Conservation (phyloP, 1,140 invertebrate species). For the Diorhabda carinulata region DNA sequence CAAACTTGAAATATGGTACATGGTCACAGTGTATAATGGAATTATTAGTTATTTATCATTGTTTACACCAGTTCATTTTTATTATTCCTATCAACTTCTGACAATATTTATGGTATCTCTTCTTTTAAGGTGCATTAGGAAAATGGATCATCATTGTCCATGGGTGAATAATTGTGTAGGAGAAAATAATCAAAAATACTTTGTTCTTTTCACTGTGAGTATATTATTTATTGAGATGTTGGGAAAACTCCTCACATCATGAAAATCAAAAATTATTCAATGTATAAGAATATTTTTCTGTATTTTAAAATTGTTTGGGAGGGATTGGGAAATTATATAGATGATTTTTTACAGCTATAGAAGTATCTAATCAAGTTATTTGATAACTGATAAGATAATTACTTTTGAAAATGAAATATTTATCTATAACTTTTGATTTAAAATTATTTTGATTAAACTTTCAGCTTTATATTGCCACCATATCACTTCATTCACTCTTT, state of each 20-base stretch:
- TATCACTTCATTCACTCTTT: slow-evolving; percentile 91
- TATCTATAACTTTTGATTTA: too few relatives aligned
- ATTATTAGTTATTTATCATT: not conserved
- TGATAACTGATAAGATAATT: too few relatives aligned
- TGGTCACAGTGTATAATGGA: too few relatives aligned
- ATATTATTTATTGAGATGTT: not conserved
- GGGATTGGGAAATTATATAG: too few relatives aligned
- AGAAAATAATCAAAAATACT: slow-evolving; percentile 99
- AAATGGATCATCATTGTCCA: slow-evolving; percentile 99
- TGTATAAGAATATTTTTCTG: too few relatives aligned
- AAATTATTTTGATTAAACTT: slow-evolving; percentile 44
- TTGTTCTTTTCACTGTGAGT: slow-evolving; percentile 96
- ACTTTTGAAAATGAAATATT: too few relatives aligned
- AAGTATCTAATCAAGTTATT: not conserved
- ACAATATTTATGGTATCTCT: slow-evolving; percentile 1
- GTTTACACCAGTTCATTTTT: not conserved
- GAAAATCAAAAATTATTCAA: too few relatives aligned
- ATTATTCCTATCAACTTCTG: not conserved
- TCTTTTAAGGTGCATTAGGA: slow-evolving; percentile 76
- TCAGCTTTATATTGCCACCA: slow-evolving; percentile 96
- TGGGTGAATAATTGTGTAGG: slow-evolving; percentile 99
- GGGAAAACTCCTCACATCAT: too few relatives aligned
- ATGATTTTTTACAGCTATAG: not conserved
- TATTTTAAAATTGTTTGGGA: too few relatives aligned
- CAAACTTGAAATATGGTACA: too few relatives aligned